These are phyloP conservation scores for Anguilla japonica DNA, from an alignment of 2,113 vertebrate species.

Conservation along the genomic window DNA sequence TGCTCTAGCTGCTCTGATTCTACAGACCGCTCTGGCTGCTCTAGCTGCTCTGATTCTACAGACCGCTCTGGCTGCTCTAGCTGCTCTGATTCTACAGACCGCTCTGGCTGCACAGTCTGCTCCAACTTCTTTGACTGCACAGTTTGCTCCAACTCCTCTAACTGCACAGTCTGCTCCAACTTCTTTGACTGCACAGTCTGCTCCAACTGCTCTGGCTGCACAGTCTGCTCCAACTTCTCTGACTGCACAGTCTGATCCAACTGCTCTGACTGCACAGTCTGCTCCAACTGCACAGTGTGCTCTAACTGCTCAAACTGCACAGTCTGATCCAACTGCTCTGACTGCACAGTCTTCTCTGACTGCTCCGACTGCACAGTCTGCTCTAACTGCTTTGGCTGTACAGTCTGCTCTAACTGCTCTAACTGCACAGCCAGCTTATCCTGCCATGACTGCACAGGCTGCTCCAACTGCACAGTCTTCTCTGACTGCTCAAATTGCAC, in stretches of 20 bases:
- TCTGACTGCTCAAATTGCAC: not conserved
- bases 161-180: not conserved
- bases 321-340: not conserved
- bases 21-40: too few relatives aligned
- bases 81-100: not conserved
- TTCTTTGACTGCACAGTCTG: not conserved
- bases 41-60: not conserved
- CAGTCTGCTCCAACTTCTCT: not conserved
- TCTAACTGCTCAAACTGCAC: slow-evolving; percentile 4
- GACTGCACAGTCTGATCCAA: not conserved
- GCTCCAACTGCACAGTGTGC: not conserved
- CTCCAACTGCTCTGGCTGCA: slow-evolving; percentile 7
- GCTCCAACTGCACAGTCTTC: not conserved
- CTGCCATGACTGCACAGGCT: too few relatives aligned
- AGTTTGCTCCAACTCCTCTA: not conserved
- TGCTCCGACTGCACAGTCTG: not conserved
- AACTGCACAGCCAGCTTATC: not conserved
- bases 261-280: too few relatives aligned
- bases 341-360: slow-evolving; percentile 7
- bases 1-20: not conserved
- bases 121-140: slow-evolving; percentile 2
- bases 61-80: too few relatives aligned
- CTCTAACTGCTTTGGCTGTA: not conserved
- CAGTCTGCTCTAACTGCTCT: slow-evolving; percentile 11
- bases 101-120: slow-evolving; percentile 29